Percentiles rank a stretch among this genome's conserved stretches.
Evolutionary conservation across 1,140 invertebrate species (phyloP).

Genomic region (Odontomachus brunneus): DNA sequence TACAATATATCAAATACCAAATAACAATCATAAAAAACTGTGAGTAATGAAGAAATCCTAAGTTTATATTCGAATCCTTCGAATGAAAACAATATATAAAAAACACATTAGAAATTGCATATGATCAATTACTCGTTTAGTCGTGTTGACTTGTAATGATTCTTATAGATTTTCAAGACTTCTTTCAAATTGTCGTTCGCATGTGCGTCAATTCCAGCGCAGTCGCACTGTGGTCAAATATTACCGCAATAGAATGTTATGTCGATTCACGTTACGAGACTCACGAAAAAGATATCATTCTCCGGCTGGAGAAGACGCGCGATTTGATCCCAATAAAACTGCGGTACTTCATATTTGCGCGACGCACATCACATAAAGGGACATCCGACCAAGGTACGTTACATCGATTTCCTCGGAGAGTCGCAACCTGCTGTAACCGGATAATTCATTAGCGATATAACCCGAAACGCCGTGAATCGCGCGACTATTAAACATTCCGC

Average conservation of each 20-base stretch:
- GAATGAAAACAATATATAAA: too few relatives aligned
- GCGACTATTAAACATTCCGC: slow-evolving; percentile 49
- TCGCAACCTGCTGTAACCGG: slow-evolving; percentile 49
- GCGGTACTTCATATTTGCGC: slow-evolving; percentile 47
- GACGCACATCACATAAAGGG: not conserved
- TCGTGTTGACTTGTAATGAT: too few relatives aligned
- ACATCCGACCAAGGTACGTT: too few relatives aligned
- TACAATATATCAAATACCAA: too few relatives aligned
- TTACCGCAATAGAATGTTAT: slow-evolving; percentile 12
- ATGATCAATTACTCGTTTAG: too few relatives aligned
- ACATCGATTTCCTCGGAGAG: slow-evolving; percentile 64
- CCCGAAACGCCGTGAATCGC: slow-evolving; percentile 27
- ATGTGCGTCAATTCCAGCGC: not conserved
- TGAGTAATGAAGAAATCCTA: too few relatives aligned
- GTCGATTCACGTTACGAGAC: not conserved
- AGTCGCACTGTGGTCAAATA: slow-evolving; percentile 23
- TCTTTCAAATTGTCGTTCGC: too few relatives aligned
- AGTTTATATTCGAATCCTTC: too few relatives aligned
- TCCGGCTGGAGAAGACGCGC: slow-evolving; percentile 23
- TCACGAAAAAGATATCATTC: slow-evolving; percentile 4
- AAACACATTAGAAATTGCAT: too few relatives aligned
- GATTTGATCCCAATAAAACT: slow-evolving; percentile 33
- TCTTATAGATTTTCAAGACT: too few relatives aligned
- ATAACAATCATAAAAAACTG: too few relatives aligned
- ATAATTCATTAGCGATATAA: slow-evolving; percentile 65